Percentiles rank a stretch among this genome's conserved stretches.
phyloP scores from a whole-genome alignment of 1,140 invertebrate species.

The Nephila pilipes region DNA sequence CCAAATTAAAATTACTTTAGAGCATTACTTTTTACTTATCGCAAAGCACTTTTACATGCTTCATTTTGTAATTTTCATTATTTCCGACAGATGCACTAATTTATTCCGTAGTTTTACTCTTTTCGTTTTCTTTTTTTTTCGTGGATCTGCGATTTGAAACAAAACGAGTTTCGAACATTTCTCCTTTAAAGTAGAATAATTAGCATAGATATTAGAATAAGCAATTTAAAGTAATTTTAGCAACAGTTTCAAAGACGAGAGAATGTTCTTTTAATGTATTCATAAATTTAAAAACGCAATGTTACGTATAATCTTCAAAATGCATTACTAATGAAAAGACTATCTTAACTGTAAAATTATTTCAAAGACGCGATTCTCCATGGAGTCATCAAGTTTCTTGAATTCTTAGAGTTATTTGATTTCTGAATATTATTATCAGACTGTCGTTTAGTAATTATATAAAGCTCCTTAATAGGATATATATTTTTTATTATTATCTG shows the following conservation, averaged over 20 bases:
- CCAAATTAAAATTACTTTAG: conserved; percentile 19
- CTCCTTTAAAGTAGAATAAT: neutral
- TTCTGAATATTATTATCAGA: too few species aligned
- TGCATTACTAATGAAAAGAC: neutral
- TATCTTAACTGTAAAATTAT: neutral
- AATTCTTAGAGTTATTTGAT: too few species aligned
- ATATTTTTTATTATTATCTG: too few species aligned
- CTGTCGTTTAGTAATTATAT: too few species aligned
- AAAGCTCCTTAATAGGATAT: too few species aligned
- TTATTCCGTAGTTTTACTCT: neutral
- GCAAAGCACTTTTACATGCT: neutral
- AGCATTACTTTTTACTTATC: neutral
- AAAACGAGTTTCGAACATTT: neutral
- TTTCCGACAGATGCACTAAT: conserved; percentile 19
- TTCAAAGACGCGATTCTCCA: neutral
- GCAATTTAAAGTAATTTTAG: neutral
- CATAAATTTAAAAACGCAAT: neutral
- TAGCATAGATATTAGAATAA: conserved; percentile 14
- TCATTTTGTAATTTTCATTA: conserved; percentile 36
- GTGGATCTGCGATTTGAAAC: neutral
- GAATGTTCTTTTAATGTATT: neutral
- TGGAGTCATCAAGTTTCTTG: neutral
- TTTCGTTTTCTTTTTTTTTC: neutral
- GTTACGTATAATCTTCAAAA: neutral
- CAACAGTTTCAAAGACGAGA: neutral